Evolutionary conservation across 2,888 invertebrate genomes (phyloP).

Genomic region (Polydesmus complanatus): DNA sequence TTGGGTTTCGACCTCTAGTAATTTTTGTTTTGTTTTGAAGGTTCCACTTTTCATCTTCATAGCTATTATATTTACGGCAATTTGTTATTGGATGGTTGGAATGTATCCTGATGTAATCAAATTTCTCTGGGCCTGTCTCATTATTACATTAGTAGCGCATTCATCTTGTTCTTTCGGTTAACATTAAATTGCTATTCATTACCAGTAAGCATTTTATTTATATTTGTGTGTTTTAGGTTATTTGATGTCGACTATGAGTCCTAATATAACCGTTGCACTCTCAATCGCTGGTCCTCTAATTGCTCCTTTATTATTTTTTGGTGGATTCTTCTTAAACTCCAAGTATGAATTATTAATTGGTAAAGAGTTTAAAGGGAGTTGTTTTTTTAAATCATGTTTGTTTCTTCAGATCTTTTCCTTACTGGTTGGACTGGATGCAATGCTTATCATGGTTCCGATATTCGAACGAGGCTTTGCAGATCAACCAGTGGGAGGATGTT

Average conservation of each 20-base stretch:
- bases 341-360: conserved; percentile 42
- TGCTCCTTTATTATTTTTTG: conserved; percentile 85
- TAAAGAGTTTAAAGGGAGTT: not conserved
- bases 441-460: conserved; percentile 34
- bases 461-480: conserved; percentile 29
- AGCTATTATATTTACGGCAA: conserved; percentile 64
- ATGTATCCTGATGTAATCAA: conserved; percentile 23
- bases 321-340: conserved; percentile 86
- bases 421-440: conserved; percentile 26
- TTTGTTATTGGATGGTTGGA: conserved; percentile 71
- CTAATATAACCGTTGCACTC: conserved; percentile 70
- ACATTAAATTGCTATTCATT: conserved; percentile 22
- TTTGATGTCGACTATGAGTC: conserved; percentile 73
- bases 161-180: conserved; percentile 77
- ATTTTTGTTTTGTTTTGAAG: conserved; percentile 23
- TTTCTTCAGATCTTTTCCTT: conserved; percentile 24
- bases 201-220: not conserved
- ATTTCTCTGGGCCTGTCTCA: conserved; percentile 47
- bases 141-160: conserved; percentile 71
- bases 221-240: too few relatives aligned
- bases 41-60: conserved; percentile 70
- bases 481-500: conserved; percentile 33
- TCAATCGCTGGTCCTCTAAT: conserved; percentile 82
- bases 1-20: not conserved
- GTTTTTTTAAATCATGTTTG: conserved; percentile 4